Conservation (phyloP, 2,888 invertebrate genomes). For the Standfussiana lucernea region DNA sequence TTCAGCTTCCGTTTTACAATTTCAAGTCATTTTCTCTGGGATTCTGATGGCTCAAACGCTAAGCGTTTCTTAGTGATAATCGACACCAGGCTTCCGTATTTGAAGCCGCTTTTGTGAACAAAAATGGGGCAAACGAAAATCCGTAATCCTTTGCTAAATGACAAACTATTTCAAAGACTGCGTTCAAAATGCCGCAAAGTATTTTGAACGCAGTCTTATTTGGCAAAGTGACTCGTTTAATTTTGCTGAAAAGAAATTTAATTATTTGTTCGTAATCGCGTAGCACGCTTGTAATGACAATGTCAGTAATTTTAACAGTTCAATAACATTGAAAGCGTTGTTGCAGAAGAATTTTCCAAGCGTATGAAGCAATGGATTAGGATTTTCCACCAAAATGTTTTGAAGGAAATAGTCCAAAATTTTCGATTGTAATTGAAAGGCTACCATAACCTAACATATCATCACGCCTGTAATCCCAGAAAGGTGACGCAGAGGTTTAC, state of each 20-base stretch:
- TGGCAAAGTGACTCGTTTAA: not conserved
- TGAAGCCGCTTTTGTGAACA: not conserved
- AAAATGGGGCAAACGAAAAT: not conserved
- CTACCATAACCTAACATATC: not conserved
- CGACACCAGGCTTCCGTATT: conserved; percentile 10
- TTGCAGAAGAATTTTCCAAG: not conserved
- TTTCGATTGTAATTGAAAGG: not conserved
- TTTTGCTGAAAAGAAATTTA: not conserved
- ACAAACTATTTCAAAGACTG: not conserved
- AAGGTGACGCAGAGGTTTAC: too few relatives aligned
- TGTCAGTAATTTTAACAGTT: not conserved
- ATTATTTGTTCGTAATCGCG: not conserved
- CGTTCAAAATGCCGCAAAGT: not conserved
- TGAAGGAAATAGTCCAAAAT: not conserved
- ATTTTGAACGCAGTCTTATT: not conserved
- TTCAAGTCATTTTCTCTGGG: not conserved
- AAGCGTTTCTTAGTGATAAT: conserved; percentile 35
- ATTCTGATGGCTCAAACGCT: conserved; percentile 35
- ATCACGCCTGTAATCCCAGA: too few relatives aligned
- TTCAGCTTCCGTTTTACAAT: conserved; percentile 12
- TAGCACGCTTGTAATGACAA: not conserved
- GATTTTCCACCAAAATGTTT: too few relatives aligned
- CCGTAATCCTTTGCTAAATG: not conserved
- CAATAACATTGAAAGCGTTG: not conserved
- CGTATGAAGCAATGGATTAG: not conserved